Evolutionary conservation across 2,797 vertebrate species (phyloP), one percentile per base, ranked within the genome.

Genomic region (Amblyraja radiata): DNA sequence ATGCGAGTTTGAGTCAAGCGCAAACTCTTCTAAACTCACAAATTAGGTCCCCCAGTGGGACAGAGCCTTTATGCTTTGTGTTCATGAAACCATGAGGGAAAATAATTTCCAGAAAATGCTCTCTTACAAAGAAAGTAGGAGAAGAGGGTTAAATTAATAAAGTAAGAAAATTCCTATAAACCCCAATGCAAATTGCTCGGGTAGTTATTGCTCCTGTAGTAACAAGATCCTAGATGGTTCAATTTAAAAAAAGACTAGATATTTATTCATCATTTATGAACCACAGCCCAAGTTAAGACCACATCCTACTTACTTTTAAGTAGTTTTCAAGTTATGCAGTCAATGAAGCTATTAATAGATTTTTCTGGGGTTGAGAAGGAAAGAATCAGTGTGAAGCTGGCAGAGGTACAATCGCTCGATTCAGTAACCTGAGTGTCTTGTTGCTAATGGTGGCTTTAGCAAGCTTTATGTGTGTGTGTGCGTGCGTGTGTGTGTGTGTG

Each of bases 171-270:
- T 88, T 68, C 63, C n/a, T 68, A 65, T 68, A 18, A 88, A 68
- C 63, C 54, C 81, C 25, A 65, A 88, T 36, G 84, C 32, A 36
- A 68, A 36, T 88, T 68, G n/a, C 63, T 88, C 36, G 63, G 61
- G 65, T 68, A 88, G 68, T 88, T 88, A 88, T 88, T 88, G 63
- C 32, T 68, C 61, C 61, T 18, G 7, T 88, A 88, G 61, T 88
- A 68, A 88, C 68, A 88, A 68, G 84, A 88, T 68, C 84, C 84
- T 13, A 68, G 16, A 65, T 65, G 63, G 61, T 23, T 88, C 32
- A 63, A 88, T 88, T 83, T 68, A 8, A n/a, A 88, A 36, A 14
- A 36, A 65, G 32, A 25, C 71, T 14, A 88, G 84, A 88, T 36
- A 32, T 36, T 68, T 36, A 63, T 11, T 63, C 18, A 11, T 88